Conservation (phyloP, 2,888 invertebrate genomes). For the Synergus laeviventris region DNA sequence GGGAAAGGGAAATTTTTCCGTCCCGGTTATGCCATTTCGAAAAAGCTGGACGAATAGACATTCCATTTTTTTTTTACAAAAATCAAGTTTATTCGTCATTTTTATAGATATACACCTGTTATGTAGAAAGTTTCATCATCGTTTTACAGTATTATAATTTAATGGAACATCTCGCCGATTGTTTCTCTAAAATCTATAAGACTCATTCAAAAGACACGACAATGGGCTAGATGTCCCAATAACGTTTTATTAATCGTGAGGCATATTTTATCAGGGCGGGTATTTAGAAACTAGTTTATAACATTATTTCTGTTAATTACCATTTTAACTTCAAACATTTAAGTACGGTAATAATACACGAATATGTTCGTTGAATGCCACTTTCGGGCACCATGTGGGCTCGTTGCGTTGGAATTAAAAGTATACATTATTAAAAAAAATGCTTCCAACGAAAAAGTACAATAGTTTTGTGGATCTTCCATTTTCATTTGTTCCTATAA, state of each 20-base stretch:
- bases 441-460: constrained; percentile 9
- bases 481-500: not conserved
- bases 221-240: constrained; percentile 62
- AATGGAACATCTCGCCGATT: constrained; percentile 63
- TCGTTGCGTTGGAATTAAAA: constrained; percentile 50
- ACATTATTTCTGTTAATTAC: constrained; percentile 54
- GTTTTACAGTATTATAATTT: constrained; percentile 66
- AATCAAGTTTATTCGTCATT: constrained; percentile 74
- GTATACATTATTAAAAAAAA: constrained; percentile 40
- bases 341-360: constrained; percentile 52
- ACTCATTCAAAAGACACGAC: constrained; percentile 53
- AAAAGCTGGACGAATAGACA: too few relatives aligned
- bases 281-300: constrained; percentile 66
- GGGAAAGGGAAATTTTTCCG: too few relatives aligned
- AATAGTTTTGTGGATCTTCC: not conserved
- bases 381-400: constrained; percentile 24
- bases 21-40: too few relatives aligned
- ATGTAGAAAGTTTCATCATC: constrained; percentile 71
- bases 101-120: constrained; percentile 72
- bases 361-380: constrained; percentile 60
- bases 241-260: constrained; percentile 59
- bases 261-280: constrained; percentile 59
- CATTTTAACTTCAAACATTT: constrained; percentile 55
- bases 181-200: constrained; percentile 51
- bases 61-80: constrained; percentile 63